Evolutionary conservation across 2,888 invertebrate genomes (phyloP).

Genomic region (Scaeva pyrastri): DNA sequence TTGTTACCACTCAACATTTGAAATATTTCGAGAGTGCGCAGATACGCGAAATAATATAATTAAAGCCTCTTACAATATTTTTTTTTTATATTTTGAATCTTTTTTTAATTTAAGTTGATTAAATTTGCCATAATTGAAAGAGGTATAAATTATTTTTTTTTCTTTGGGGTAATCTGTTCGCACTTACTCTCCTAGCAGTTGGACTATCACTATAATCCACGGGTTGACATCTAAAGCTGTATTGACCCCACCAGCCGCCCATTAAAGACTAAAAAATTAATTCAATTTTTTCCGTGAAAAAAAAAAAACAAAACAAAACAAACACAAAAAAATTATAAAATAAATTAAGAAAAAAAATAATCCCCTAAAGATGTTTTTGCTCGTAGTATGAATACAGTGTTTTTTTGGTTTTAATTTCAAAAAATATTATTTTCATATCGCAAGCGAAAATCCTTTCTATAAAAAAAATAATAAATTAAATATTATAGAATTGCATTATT

Average conservation of each 20-base stretch:
- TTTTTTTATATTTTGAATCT: not conserved
- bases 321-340: slow-evolving; percentile 70
- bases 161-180: slow-evolving; percentile 71
- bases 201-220: slow-evolving; percentile 94
- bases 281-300: slow-evolving; percentile 67
- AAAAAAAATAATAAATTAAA: slow-evolving; percentile 51
- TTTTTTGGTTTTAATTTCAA: slow-evolving; percentile 15
- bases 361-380: slow-evolving; percentile 15
- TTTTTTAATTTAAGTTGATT: slow-evolving; percentile 20
- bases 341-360: slow-evolving; percentile 38
- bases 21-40: slow-evolving; percentile 77
- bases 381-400: slow-evolving; percentile 43
- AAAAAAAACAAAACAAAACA: slow-evolving; percentile 78
- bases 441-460: slow-evolving; percentile 69
- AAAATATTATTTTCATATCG: slow-evolving; percentile 44
- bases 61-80: slow-evolving; percentile 74
- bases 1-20: slow-evolving; percentile 37
- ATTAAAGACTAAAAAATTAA: slow-evolving; percentile 89
- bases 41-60: slow-evolving; percentile 58
- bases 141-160: slow-evolving; percentile 58
- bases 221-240: slow-evolving; percentile 95
- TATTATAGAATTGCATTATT: slow-evolving; percentile 72
- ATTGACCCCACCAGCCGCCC: slow-evolving; percentile 95
- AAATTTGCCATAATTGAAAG: slow-evolving; percentile 36
- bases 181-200: slow-evolving; percentile 93